Conservation (phyloP, 2,888 invertebrate genomes). For the Troglohyphantes excavatus region DNA sequence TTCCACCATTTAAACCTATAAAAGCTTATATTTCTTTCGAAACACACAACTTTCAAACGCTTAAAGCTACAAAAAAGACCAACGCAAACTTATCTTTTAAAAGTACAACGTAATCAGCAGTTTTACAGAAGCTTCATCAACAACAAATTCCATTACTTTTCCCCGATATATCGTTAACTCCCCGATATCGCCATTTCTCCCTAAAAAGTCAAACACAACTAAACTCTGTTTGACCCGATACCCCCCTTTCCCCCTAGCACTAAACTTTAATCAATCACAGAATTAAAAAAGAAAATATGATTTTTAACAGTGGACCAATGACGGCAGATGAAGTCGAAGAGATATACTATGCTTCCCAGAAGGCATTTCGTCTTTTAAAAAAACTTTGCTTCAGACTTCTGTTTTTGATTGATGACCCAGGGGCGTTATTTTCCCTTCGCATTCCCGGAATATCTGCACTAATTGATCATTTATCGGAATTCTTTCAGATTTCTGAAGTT, state of each 20-base stretch:
- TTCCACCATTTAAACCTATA: too few relatives aligned
- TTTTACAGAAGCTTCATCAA: not conserved
- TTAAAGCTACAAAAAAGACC: not conserved
- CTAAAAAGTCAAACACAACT: slow-evolving; percentile 17
- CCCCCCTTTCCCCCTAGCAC: not conserved
- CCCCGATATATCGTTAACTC: not conserved
- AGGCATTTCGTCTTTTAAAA: not conserved
- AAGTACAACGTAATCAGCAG: not conserved
- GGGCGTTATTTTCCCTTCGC: not conserved
- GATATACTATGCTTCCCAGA: not conserved
- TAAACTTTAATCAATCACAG: slow-evolving; percentile 30
- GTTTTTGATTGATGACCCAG: slow-evolving; percentile 1
- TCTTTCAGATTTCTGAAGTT: not conserved
- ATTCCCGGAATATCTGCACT: not conserved
- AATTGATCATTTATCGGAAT: slow-evolving; percentile 19
- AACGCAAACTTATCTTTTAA: not conserved
- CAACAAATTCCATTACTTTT: not conserved
- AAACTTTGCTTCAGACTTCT: not conserved
- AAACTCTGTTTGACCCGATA: slow-evolving; percentile 24
- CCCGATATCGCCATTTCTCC: not conserved
- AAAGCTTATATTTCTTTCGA: too few relatives aligned
- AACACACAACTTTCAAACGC: not conserved
- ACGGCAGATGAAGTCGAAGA: not conserved
- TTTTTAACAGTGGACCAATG: slow-evolving; percentile 7
- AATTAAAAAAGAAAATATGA: not conserved